These are phyloP conservation scores for Echeneis naucrates DNA, from an alignment of 2,797 vertebrate species.

Conservation along the genomic window DNA sequence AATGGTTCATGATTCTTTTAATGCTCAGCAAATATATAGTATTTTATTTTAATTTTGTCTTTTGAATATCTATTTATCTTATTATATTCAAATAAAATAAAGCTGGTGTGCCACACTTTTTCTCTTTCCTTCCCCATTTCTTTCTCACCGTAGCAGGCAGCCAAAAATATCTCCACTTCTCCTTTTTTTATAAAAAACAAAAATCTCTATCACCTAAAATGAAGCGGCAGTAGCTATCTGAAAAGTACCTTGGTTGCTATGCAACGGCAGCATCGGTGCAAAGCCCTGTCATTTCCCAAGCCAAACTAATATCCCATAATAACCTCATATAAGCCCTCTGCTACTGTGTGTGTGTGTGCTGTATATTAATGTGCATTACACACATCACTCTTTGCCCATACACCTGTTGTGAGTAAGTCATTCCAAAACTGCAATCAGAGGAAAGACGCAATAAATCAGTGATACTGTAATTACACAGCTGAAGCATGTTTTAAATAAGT, in stretches of 20 bases:
- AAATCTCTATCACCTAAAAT: constrained; percentile 71
- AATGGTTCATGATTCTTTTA: neutral
- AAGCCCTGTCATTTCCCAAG: constrained; percentile 83
- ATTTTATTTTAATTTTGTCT: neutral
- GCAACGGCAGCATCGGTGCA: constrained; percentile 79
- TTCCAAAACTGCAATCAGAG: constrained; percentile 13
- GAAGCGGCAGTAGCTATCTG: constrained; percentile 72
- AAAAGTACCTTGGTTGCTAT: constrained; percentile 84
- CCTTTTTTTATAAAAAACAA: constrained; percentile 57
- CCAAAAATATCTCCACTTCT: constrained; percentile 62
- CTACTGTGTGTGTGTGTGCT: constrained; percentile 31
- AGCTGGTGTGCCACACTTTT: neutral
- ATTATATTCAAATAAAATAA: constrained; percentile 28
- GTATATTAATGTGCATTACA: constrained; percentile 3
- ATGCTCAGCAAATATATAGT: neutral
- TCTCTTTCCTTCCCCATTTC: constrained; percentile 9
- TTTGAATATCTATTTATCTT: neutral
- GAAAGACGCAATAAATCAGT: neutral
- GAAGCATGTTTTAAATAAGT: neutral
- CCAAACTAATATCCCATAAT: constrained; percentile 84
- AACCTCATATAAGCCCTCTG: constrained; percentile 80
- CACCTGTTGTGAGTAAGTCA: constrained; percentile 10
- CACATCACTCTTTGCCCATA: neutral
- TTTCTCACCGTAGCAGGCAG: constrained; percentile 23
- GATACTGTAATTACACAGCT: neutral